phyloP scores from a whole-genome alignment of 2,113 vertebrate species.

The Tachycineta bicolor region DNA sequence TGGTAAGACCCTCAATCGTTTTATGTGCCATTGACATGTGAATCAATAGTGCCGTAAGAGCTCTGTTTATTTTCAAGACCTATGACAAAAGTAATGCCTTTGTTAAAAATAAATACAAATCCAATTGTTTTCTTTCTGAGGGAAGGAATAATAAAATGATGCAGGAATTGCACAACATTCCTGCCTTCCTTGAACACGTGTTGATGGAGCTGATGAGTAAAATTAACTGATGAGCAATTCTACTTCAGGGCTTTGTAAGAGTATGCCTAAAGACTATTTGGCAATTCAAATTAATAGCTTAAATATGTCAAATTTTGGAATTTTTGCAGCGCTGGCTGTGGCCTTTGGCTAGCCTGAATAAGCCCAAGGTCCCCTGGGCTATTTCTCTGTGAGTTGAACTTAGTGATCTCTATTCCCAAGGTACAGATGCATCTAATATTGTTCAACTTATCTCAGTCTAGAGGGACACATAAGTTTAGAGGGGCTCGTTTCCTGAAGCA shows the following conservation, averaged over 20 bases:
- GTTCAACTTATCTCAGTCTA: conserved; percentile 53
- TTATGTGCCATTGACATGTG: background rate
- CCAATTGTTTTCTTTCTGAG: background rate
- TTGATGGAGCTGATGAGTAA: conserved; percentile 55
- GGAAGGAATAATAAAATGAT: background rate
- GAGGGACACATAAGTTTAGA: conserved; percentile 43
- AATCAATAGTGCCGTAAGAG: background rate
- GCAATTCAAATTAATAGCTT: conserved; percentile 54
- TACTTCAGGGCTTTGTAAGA: conserved; percentile 9
- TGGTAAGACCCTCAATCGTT: background rate
- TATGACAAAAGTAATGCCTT: background rate
- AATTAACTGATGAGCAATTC: conserved; percentile 22
- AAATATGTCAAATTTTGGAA: conserved; percentile 48
- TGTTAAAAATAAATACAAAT: background rate
- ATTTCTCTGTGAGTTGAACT: conserved; percentile 41
- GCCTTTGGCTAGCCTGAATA: conserved; percentile 45
- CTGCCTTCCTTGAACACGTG: conserved; percentile 4
- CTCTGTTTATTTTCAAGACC: background rate
- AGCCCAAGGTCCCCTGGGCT: background rate
- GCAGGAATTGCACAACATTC: conserved; percentile 13
- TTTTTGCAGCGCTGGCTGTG: conserved; percentile 48
- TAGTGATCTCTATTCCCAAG: conserved; percentile 56
- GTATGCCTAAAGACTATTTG: conserved; percentile 27
- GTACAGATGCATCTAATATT: conserved; percentile 19
- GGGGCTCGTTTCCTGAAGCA: background rate